Percentiles rank a stretch among this genome's conserved stretches.
These are phyloP conservation scores for Hemiprocne comata DNA, from an alignment of 2,113 vertebrate species.

Conservation along the genomic window DNA sequence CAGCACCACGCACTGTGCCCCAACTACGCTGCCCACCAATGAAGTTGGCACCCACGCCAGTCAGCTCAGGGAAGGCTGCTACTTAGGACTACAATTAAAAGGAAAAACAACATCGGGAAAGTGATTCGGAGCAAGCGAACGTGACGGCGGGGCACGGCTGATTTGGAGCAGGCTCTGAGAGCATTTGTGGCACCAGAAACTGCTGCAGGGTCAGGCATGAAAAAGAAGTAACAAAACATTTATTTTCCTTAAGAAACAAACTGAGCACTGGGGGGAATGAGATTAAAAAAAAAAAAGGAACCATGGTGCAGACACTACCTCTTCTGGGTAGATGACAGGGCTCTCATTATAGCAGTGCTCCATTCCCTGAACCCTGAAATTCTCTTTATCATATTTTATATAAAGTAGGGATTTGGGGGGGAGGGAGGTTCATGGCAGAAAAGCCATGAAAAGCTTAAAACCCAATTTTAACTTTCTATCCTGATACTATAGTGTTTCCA, in stretches of 20 bases:
- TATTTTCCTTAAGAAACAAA: neutral
- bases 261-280: rapidly evolving
- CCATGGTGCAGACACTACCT: rapidly evolving
- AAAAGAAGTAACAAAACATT: neutral
- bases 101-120: rapidly evolving
- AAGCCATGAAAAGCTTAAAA: constrained; percentile 14
- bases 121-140: rapidly evolving
- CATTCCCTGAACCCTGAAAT: neutral
- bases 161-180: neutral
- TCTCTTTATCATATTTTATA: constrained; percentile 5
- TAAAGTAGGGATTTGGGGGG: neutral
- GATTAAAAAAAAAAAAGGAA: neutral
- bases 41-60: neutral
- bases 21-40: neutral
- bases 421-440: neutral
- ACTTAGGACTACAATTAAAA: neutral
- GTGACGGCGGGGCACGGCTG: rapidly evolving
- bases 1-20: neutral
- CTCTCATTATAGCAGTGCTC: rapidly evolving
- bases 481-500: constrained; percentile 69
- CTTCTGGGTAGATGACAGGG: rapidly evolving
- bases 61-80: neutral
- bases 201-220: neutral
- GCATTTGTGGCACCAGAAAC: rapidly evolving
- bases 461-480: constrained; percentile 64